phyloP scores from a whole-genome alignment of 2,113 vertebrate species.

The Trogon melanurus region DNA sequence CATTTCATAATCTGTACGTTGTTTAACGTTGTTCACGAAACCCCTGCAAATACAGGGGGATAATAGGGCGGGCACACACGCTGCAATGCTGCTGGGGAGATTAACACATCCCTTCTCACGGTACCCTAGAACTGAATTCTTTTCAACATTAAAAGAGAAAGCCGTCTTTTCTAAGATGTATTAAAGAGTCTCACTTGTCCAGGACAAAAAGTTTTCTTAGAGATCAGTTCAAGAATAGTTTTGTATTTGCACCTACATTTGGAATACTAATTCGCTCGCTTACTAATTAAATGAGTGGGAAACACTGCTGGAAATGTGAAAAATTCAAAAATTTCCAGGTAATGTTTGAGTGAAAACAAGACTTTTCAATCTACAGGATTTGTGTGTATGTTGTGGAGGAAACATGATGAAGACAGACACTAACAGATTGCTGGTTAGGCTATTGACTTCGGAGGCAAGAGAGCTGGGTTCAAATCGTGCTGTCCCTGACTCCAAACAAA shows the following conservation, averaged over 20 bases:
- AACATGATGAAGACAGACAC: background rate
- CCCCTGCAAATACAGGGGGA: background rate
- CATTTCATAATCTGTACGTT: background rate
- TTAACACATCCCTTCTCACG: background rate
- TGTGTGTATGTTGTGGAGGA: background rate
- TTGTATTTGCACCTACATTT: background rate
- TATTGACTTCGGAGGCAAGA: background rate
- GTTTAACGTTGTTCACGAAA: background rate
- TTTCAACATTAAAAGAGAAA: background rate
- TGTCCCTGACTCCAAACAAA: background rate
- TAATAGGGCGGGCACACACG: background rate
- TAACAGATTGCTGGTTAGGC: background rate
- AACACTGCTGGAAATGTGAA: background rate
- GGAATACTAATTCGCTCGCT: background rate
- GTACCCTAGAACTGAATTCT: background rate
- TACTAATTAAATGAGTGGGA: background rate
- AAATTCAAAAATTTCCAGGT: background rate
- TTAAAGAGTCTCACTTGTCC: background rate
- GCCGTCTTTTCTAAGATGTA: background rate
- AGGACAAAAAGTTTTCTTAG: background rate
- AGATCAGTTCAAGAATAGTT: background rate
- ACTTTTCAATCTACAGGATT: background rate
- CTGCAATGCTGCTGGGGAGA: background rate
- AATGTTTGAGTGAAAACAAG: background rate
- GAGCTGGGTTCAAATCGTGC: background rate